Conservation (phyloP, 2,113 vertebrate species). For the Gorilla gorilla region DNA sequence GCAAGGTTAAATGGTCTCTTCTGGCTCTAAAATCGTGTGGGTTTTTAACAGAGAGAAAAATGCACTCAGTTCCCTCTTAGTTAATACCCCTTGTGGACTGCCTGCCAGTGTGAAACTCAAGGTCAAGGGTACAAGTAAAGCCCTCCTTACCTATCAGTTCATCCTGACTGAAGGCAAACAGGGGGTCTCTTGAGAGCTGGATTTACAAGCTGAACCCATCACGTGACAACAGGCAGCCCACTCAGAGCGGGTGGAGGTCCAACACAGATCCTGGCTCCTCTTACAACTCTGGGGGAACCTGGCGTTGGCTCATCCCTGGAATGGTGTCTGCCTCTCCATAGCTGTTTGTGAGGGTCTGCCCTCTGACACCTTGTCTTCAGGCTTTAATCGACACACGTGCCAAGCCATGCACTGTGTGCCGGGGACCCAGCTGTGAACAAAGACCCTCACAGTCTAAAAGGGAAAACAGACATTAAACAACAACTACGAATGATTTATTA, state of each 20-base stretch:
- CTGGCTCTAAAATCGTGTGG: not conserved
- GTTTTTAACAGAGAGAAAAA: not conserved
- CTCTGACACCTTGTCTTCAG: not conserved
- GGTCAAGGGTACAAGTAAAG: not conserved
- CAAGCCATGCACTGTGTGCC: not conserved
- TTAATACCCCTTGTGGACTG: not conserved
- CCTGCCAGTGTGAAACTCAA: not conserved
- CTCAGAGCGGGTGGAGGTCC: not conserved
- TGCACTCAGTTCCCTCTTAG: not conserved
- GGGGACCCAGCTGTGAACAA: not conserved
- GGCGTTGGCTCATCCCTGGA: not conserved
- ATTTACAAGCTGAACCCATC: not conserved
- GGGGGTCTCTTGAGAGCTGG: not conserved
- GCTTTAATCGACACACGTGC: not conserved
- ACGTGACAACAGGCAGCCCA: not conserved
- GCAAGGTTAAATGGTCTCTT: not conserved
- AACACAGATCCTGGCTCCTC: not conserved
- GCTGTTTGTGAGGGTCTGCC: not conserved
- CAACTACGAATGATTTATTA: conserved; percentile 67
- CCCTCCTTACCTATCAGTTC: not conserved
- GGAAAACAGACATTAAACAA: conserved; percentile 56
- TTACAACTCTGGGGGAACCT: not conserved
- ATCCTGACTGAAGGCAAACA: not conserved
- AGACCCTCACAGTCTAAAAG: conserved; percentile 1
- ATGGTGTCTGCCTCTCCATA: not conserved